Evolutionary conservation across 2,113 vertebrate genomes (phyloP).

Genomic region (Poeciliopsis prolifica): DNA sequence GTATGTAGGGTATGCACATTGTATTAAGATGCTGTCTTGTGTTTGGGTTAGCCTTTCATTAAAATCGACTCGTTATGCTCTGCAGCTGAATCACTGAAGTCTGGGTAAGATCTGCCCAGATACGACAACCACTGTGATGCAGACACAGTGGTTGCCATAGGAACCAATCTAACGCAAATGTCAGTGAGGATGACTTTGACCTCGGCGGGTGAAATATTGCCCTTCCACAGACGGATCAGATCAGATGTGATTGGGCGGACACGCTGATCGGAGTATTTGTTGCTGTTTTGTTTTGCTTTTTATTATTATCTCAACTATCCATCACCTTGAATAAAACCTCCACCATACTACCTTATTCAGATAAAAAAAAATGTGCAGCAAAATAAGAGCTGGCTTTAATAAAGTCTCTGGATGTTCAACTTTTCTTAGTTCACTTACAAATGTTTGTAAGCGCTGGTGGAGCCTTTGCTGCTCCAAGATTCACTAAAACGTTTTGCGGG

Average conservation of each 20-base stretch:
- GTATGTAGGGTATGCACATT: not conserved
- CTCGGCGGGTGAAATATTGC: conserved; percentile 52
- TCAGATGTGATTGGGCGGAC: not conserved
- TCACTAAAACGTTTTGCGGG: conserved; percentile 23
- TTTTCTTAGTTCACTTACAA: conserved; percentile 21
- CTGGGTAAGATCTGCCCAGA: conserved; percentile 1
- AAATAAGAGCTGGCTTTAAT: conserved; percentile 46
- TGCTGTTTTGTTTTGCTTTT: not conserved
- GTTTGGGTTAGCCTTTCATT: conserved; percentile 35
- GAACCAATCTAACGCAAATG: conserved; percentile 49
- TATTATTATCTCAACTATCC: not conserved
- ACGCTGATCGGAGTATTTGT: not conserved
- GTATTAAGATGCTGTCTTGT: not conserved
- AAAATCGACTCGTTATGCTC: conserved; percentile 1
- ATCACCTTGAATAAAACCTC: conserved; percentile 14
- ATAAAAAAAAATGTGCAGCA: conserved; percentile 14
- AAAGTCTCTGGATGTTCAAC: conserved; percentile 11
- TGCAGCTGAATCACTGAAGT: conserved; percentile 21
- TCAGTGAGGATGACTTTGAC: conserved; percentile 49
- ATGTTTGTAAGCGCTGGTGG: conserved; percentile 46
- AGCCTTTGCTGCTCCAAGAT: conserved; percentile 22
- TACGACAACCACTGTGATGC: conserved; percentile 13
- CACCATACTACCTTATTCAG: conserved; percentile 23
- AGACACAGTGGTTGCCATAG: conserved; percentile 60
- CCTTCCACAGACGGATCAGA: conserved; percentile 21